phyloP scores from a whole-genome alignment of 2,888 invertebrate genomes.

The Lucinisca nassula region DNA sequence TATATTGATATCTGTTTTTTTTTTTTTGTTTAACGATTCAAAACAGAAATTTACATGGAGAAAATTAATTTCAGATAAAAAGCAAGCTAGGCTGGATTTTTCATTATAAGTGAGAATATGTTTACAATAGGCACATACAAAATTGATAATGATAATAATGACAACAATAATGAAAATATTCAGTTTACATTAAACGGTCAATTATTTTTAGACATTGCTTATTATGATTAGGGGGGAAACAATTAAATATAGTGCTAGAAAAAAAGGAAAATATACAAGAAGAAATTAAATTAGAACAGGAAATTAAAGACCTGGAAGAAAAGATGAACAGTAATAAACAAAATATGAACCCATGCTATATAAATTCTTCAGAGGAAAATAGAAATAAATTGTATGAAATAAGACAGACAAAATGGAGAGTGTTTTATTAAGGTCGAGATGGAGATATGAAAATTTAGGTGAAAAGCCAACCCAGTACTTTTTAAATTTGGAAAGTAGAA shows the following conservation, averaged over 20 bases:
- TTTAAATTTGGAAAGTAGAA: not conserved
- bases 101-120: not conserved
- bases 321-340: too few species aligned
- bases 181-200: not conserved
- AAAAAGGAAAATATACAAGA: too few species aligned
- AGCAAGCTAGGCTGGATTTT: not conserved
- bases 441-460: too few species aligned
- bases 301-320: not conserved
- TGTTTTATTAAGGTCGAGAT: too few species aligned
- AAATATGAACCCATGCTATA: not conserved
- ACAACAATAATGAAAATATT: not conserved
- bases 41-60: not conserved
- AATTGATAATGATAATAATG: not conserved
- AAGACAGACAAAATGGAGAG: not conserved
- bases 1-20: too few species aligned
- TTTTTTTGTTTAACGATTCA: not conserved
- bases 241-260: too few species aligned
- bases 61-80: too few species aligned
- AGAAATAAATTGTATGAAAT: not conserved
- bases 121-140: not conserved
- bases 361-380: not conserved
- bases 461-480: not conserved
- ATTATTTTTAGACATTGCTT: not conserved
- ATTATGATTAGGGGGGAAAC: not conserved
- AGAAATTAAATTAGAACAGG: not conserved